Evolutionary conservation across 64 coral and sea anemone genomes (phyloP).

Genomic region (Montipora capricornis): DNA sequence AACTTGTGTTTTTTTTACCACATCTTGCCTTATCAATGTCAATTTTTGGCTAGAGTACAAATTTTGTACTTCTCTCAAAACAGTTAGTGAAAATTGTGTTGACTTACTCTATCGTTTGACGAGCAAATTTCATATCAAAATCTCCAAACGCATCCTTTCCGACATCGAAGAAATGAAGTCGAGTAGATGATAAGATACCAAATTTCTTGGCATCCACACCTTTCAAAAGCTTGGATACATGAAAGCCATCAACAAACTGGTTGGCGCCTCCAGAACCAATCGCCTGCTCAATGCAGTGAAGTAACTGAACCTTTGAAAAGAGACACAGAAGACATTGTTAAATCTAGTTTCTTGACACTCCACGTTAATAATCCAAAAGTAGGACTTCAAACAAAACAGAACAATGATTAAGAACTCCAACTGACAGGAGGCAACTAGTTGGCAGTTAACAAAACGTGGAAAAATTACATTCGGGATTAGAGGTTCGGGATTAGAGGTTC

Average conservation of each 20-base stretch:
- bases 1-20: too few relatives aligned
- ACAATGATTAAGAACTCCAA: too few relatives aligned
- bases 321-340: background rate
- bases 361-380: too few relatives aligned
- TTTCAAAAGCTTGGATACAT: constrained; percentile 68
- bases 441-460: too few relatives aligned
- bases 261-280: constrained; percentile 65
- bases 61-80: background rate
- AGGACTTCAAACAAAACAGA: too few relatives aligned
- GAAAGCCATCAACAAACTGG: constrained; percentile 87
- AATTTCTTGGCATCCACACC: constrained; percentile 54
- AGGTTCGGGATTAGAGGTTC: too few relatives aligned
- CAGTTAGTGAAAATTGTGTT: background rate
- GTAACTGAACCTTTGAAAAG: constrained; percentile 62
- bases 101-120: constrained; percentile 79
- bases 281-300: constrained; percentile 79
- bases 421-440: too few relatives aligned
- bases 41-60: background rate
- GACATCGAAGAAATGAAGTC: constrained; percentile 71
- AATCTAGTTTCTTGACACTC: background rate
- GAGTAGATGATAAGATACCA: constrained; percentile 48
- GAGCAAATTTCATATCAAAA: constrained; percentile 55
- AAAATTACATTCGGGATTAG: too few relatives aligned
- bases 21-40: too few relatives aligned
- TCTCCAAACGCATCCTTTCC: constrained; percentile 80